Evolutionary conservation across 2,113 vertebrate genomes (phyloP).

Genomic region (Cyphomyrus plagiostoma): DNA sequence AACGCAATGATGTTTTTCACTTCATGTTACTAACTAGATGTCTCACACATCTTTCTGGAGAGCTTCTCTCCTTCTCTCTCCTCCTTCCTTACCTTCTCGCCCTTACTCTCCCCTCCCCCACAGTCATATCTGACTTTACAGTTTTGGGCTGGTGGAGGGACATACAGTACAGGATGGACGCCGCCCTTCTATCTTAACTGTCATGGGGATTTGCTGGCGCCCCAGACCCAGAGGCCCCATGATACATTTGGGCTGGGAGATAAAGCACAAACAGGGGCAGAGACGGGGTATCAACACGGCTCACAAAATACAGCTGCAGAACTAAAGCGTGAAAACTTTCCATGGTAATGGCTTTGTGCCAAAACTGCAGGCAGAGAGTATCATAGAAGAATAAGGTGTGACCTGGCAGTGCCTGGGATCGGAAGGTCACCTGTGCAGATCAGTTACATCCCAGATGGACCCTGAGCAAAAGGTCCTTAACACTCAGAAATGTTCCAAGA

Average conservation of each 20-base stretch:
- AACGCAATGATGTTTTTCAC: neutral
- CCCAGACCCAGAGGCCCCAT: neutral
- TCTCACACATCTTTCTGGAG: neutral
- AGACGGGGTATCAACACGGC: neutral
- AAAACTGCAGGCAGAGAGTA: neutral
- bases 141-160: neutral
- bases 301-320: neutral
- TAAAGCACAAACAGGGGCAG: neutral
- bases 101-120: neutral
- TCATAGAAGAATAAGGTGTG: neutral
- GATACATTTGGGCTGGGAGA: neutral
- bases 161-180: constrained; percentile 46
- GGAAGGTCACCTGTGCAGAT: neutral
- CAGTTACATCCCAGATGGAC: neutral
- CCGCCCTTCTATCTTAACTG: constrained; percentile 8
- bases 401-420: neutral
- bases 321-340: neutral
- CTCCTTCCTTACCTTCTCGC: neutral
- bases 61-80: neutral
- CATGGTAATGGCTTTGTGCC: neutral
- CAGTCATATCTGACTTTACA: constrained; percentile 1
- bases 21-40: neutral
- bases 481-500: too few relatives aligned
- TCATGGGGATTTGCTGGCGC: neutral
- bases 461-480: neutral